Evolutionary conservation across 2,797 vertebrate species (phyloP), one percentile per base, ranked within the genome.

Genomic region (Paratrypauchen microcephalus): DNA sequence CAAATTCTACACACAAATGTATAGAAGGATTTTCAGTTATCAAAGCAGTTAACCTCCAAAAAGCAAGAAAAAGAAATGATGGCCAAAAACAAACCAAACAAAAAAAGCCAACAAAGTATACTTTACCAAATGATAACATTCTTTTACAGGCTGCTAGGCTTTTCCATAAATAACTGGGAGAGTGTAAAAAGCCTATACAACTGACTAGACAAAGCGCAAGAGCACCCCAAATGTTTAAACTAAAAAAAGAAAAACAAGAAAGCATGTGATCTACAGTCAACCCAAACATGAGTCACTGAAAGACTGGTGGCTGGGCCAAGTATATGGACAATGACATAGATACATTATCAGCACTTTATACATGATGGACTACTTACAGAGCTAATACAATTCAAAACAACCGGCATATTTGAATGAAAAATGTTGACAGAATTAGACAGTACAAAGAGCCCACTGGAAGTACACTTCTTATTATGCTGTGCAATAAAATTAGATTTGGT

Each of bases 201-300:
- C 6, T 13, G 36, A 4, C 18, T 9, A 63, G 58, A 18, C 13
- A 61, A 65, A 66, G 68, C 59, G 5, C 39, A 65, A 66, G 55
- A 82, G 76, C 78, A 52, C 47, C 59, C n/a, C 70, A 1, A 52
- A 52, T 21, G 60, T 7, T 1, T 0, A 4, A 6, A 8, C 50
- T 6, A 5, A 47, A 21, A 45, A 61, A 0, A 66, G 16, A 30
- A 47, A 16, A 41, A 59, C 4, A 45, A 24, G 0, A 4, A 15
- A 36, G 1, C 82, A 78, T 0, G 58, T 82, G 83, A 81, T 78
- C 82, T 86, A 76, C 67, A 7, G 39, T 57, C 71, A 82, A 11
- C 18, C 16, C 60, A 4, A 21, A 30, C 45, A 19, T 1, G 6
- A 9, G 6, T 11, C 15, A 21, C 63, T 28, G 18, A 48, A 18